Evolutionary conservation across 2,113 vertebrate genomes (phyloP).

Genomic region (Paradisaea rubra): DNA sequence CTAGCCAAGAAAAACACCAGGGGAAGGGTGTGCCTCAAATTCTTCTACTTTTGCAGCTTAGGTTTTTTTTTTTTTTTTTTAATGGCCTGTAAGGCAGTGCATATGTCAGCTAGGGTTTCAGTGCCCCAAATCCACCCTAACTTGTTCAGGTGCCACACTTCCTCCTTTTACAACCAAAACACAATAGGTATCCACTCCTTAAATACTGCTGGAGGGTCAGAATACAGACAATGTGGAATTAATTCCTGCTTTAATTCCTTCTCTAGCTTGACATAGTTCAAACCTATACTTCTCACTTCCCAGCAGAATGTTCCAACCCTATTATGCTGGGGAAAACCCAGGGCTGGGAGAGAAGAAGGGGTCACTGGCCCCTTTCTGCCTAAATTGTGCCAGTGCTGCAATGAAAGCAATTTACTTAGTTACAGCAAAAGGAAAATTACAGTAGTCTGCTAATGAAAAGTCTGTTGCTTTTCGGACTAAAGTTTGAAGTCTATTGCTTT

Average conservation of each 20-base stretch:
- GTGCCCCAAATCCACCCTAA: neutral
- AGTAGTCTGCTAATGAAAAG: neutral
- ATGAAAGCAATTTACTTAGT: neutral
- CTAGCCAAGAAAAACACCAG: slow-evolving; percentile 23
- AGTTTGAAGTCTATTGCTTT: neutral
- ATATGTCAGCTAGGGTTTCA: neutral
- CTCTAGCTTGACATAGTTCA: neutral
- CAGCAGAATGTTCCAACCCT: neutral
- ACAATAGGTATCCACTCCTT: neutral
- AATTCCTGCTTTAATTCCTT: neutral
- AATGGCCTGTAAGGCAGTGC: neutral
- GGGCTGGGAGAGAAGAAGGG: neutral
- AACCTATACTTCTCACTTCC: neutral
- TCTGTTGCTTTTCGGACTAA: neutral
- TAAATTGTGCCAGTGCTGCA: neutral
- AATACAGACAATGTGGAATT: neutral
- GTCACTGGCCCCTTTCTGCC: neutral
- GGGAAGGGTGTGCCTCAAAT: slow-evolving; percentile 25
- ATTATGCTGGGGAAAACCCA: neutral
- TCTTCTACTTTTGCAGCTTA: neutral
- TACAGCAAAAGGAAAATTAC: neutral
- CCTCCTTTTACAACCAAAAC: neutral
- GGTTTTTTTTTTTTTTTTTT: neutral
- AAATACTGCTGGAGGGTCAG: neutral
- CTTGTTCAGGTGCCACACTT: neutral